phyloP scores from a whole-genome alignment of 1,140 invertebrate species.

The Augochlora pura region DNA sequence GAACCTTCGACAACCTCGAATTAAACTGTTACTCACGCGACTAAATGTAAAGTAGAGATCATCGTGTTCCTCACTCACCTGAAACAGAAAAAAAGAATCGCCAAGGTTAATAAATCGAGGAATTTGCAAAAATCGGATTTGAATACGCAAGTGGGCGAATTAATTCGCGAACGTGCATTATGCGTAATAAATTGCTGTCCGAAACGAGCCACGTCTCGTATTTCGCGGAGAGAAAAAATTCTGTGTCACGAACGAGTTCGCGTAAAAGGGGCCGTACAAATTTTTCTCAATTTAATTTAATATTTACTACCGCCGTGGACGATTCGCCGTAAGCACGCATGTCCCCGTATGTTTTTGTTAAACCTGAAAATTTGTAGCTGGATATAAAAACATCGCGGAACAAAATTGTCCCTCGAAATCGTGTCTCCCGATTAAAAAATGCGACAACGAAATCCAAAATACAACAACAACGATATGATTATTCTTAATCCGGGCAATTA shows the following conservation, averaged over 20 bases:
- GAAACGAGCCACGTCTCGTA: neutral
- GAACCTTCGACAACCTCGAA: neutral
- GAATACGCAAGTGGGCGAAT: no score
- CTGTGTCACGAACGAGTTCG: neutral
- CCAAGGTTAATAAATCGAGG: neutral
- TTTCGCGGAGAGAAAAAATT: neutral
- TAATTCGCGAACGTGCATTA: neutral
- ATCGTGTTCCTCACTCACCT: slow-evolving; percentile 3
- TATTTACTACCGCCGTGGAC: neutral
- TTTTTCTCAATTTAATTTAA: slow-evolving; percentile 19
- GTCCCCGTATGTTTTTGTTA: slow-evolving; percentile 13
- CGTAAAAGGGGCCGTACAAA: neutral
- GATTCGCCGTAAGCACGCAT: neutral
- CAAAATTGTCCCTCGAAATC: neutral
- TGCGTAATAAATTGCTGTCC: neutral
- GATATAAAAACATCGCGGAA: slow-evolving; percentile 1
- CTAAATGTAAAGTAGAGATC: neutral
- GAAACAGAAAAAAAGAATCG: slow-evolving; percentile 15
- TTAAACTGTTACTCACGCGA: neutral
- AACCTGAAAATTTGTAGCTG: slow-evolving; percentile 4
- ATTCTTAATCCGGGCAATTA: neutral
- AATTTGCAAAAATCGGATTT: neutral
- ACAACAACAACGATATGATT: neutral
- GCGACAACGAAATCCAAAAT: neutral
- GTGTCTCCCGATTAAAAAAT: neutral